Base-by-base conservation (phyloP, 2,888 invertebrate species). In the Drepana falcataria region DNA sequence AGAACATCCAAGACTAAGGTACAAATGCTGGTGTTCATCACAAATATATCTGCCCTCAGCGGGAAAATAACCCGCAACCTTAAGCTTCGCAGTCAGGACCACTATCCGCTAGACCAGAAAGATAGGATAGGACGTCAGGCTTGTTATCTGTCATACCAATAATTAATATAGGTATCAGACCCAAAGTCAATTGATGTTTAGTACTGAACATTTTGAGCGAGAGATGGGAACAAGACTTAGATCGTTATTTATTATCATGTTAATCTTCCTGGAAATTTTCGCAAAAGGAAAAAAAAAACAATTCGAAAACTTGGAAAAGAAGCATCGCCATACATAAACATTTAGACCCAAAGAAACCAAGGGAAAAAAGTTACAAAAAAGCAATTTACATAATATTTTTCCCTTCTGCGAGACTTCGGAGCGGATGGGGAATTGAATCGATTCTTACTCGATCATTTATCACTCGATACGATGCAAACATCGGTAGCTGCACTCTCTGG, bases 401-500 rank as follows among this genome's bases (percentile, higher is more conserved):
- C 37, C 41, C 34, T 21, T 34, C 40, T 34, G 40, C 40, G 37
- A 51, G 34, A 51, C 40, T 35, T 48, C 48, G 3, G 35, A 9
- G 44, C 35, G 47, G 21, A 9, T 2, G 37, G 56, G 56, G 56
- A 56, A 48, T 56, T 47, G 49, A 52, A 56, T 54, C 49, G 51
- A 51, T 51, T 56, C 48, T 34, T 53, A 48, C 51, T 41, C 53
- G 48, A 48, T 48, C 53, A 56, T 56, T 56, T 56, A 56, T 54
- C 56, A 54, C 49, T 52, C 48, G 53, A 47, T 54, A 52, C 56
- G 53, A 51, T 56, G 51, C 44, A 55, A 56, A 52, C 51, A 56
- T 56, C 41, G 47, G 40, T 53, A 53, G 35, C 48, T 53, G 51
- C 55, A 55, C 51, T 51, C 53, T 47, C 57, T 2, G 5, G 57